phyloP scores from a whole-genome alignment of 2,888 invertebrate genomes.

The Polydrusus tereticollis region DNA sequence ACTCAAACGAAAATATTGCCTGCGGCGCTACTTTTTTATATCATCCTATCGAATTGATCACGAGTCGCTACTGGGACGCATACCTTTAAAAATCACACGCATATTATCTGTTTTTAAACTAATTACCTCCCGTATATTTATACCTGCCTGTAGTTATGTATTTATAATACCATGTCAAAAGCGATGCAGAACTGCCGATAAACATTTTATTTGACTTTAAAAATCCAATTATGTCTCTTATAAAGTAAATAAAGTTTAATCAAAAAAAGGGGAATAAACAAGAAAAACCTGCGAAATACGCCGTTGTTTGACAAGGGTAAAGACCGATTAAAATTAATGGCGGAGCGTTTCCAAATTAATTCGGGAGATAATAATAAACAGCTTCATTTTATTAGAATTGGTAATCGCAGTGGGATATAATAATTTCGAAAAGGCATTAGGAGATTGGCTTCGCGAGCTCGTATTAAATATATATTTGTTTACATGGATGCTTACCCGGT shows the following conservation, averaged over 20 bases:
- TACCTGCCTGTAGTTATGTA: no score
- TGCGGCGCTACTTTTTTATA: no score
- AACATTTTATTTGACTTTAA: no score
- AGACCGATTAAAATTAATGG: slow-evolving; percentile 42
- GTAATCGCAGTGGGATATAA: neutral
- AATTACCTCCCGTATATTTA: no score
- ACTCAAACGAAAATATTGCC: no score
- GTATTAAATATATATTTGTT: neutral
- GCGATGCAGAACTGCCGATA: no score
- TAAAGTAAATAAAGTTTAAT: slow-evolving; percentile 5
- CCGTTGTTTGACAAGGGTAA: slow-evolving; percentile 38
- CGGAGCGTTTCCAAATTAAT: slow-evolving; percentile 38
- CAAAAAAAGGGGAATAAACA: slow-evolving; percentile 1
- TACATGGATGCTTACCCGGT: neutral
- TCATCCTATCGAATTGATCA: no score
- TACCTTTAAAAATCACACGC: no score
- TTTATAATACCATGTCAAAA: no score
- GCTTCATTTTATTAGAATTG: slow-evolving; percentile 6
- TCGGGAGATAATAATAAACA: slow-evolving; percentile 34
- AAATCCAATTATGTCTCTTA: slow-evolving; percentile 1
- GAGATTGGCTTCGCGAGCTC: neutral
- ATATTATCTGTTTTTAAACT: no score
- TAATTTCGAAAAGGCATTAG: neutral
- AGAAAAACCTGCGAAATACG: slow-evolving; percentile 1
- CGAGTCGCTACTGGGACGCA: no score